phyloP scores from a whole-genome alignment of 1,140 invertebrate genomes.

The Plodia interpunctella region DNA sequence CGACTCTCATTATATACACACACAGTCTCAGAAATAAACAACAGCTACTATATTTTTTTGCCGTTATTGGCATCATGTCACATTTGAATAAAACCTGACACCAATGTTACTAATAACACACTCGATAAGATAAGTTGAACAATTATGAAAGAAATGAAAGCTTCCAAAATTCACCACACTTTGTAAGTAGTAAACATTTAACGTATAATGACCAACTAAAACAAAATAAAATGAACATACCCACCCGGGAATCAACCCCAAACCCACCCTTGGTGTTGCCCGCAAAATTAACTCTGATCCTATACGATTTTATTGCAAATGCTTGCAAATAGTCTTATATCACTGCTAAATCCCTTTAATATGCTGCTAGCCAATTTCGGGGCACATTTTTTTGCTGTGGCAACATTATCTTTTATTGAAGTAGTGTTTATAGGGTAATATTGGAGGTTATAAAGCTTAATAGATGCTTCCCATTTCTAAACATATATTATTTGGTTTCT shows the following conservation, averaged over 20 bases:
- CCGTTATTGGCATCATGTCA: no score
- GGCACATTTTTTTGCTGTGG: conserved; percentile 27
- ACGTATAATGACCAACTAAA: background rate
- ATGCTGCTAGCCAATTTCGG: conserved; percentile 22
- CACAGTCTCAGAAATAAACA: no score
- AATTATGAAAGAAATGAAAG: no score
- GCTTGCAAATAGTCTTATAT: conserved; percentile 55
- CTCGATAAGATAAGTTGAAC: no score
- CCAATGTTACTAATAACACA: no score
- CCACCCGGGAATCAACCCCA: conserved; percentile 26
- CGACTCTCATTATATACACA: no score
- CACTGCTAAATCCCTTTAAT: conserved; percentile 43
- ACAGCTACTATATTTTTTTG: no score
- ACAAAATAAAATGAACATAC: conserved; percentile 5
- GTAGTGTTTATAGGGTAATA: conserved; percentile 48
- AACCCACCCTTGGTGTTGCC: conserved; percentile 22
- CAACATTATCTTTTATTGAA: conserved; percentile 62
- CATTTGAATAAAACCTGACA: no score
- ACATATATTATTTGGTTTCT: background rate
- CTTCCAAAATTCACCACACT: no score
- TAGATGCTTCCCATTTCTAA: background rate
- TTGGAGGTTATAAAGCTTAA: conserved; percentile 5
- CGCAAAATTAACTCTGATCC: conserved; percentile 47
- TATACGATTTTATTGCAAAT: conserved; percentile 58
- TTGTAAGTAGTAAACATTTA: background rate